These are phyloP conservation scores for Heterodera schachtii DNA, from an alignment of 1,140 invertebrate genomes.

Conservation along the genomic window DNA sequence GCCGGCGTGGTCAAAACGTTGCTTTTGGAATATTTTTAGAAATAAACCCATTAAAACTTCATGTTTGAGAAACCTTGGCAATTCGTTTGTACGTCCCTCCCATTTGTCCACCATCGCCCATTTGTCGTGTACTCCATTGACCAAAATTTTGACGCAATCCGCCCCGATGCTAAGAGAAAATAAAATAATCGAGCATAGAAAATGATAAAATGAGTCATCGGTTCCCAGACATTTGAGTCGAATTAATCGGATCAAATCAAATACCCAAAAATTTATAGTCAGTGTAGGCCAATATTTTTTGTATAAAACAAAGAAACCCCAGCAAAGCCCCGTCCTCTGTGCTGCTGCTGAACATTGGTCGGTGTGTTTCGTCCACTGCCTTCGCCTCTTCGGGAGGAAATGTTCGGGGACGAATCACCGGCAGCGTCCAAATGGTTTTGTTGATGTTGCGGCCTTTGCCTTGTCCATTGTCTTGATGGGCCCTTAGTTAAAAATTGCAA, in stretches of 20 bases:
- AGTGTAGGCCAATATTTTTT: too few relatives aligned
- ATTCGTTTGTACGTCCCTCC: background rate
- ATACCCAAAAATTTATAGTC: too few relatives aligned
- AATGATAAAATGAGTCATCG: too few relatives aligned
- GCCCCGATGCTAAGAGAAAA: background rate
- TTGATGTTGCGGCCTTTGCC: background rate
- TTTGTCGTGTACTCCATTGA: background rate
- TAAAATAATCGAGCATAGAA: background rate
- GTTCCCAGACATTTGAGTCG: too few relatives aligned
- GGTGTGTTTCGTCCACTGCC: background rate
- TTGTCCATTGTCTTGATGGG: background rate
- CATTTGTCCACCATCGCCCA: background rate
- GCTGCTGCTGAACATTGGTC: background rate
- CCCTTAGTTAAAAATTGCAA: background rate
- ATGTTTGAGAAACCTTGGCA: background rate
- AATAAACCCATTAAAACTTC: background rate
- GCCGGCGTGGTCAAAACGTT: conserved; percentile 45
- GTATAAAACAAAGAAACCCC: too few relatives aligned
- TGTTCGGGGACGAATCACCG: background rate
- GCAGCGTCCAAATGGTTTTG: background rate
- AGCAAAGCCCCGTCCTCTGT: background rate
- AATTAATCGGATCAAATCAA: background rate
- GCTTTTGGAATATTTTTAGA: conserved; percentile 16
- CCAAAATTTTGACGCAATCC: background rate
- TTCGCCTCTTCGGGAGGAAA: background rate